Conservation (phyloP, 1,140 invertebrate genomes). For the Gonatopus flavifemur region DNA sequence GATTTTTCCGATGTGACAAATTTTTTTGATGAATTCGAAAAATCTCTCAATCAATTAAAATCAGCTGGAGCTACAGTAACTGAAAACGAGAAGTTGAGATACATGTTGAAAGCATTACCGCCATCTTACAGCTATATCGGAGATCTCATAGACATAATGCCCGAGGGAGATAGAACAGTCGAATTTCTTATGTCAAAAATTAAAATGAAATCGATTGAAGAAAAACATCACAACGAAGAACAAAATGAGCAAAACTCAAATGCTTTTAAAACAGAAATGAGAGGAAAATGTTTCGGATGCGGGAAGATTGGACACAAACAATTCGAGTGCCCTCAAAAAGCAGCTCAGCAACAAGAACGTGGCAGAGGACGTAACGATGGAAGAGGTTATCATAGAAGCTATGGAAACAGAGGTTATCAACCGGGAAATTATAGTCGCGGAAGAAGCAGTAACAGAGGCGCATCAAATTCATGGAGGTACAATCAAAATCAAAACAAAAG, state of each 20-base stretch:
- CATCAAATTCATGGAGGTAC: too few species aligned
- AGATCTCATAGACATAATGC: constrained; percentile 3
- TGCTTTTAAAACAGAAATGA: not conserved
- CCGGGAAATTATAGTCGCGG: too few species aligned
- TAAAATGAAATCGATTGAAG: not conserved
- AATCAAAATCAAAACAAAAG: too few species aligned
- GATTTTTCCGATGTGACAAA: not conserved
- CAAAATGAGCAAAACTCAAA: not conserved
- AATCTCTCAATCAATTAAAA: constrained; percentile 1
- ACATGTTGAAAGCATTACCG: constrained; percentile 7
- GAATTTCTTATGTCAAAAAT: constrained; percentile 3
- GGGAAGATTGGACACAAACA: constrained; percentile 1
- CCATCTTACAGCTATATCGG: constrained; percentile 3
- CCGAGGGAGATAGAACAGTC: constrained; percentile 1
- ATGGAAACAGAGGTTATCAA: too few species aligned
- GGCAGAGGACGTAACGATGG: too few species aligned
- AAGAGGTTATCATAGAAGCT: too few species aligned
- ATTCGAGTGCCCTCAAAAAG: too few species aligned
- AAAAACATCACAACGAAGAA: not conserved
- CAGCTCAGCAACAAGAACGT: too few species aligned
- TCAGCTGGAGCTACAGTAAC: constrained; percentile 1
- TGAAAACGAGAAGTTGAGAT: constrained; percentile 8
- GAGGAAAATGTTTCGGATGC: constrained; percentile 2
- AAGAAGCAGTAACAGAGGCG: too few species aligned
- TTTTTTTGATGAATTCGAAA: constrained; percentile 6